phyloP scores from a whole-genome alignment of 2,797 vertebrate genomes.

The Lophotriccus pileatus region DNA sequence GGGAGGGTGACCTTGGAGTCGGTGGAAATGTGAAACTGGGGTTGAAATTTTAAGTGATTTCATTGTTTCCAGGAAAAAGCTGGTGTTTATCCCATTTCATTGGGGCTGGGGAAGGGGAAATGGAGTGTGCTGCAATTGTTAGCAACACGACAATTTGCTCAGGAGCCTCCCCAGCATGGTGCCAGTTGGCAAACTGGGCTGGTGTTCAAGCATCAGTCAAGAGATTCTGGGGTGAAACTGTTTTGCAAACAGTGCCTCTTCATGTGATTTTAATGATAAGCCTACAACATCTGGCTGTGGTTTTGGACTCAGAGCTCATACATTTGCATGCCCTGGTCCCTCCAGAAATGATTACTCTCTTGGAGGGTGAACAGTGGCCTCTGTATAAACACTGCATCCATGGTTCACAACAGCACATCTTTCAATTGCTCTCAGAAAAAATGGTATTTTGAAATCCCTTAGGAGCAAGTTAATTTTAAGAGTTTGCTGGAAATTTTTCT shows the following conservation, averaged over 20 bases:
- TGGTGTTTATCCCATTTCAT: accelerated
- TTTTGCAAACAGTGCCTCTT: conserved; percentile 18
- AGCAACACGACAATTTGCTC: neutral
- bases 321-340: neutral
- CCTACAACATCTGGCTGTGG: neutral
- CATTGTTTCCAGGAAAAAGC: neutral
- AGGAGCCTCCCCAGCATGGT: neutral
- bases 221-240: neutral
- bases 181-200: conserved; percentile 1
- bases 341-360: neutral
- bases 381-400: accelerated
- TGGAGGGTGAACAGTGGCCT: neutral
- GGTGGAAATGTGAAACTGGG: neutral
- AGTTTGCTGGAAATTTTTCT: neutral
- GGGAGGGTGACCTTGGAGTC: neutral
- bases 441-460: neutral
- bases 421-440: neutral
- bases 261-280: neutral
- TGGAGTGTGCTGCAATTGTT: neutral
- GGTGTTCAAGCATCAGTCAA: neutral
- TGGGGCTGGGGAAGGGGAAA: accelerated
- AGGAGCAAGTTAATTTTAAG: neutral
- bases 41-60: neutral
- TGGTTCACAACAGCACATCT: neutral
- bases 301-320: neutral